Evolutionary conservation across 2,888 invertebrate species (phyloP), one percentile per base, ranked within the genome.

Genomic region (Phasia obesa): DNA sequence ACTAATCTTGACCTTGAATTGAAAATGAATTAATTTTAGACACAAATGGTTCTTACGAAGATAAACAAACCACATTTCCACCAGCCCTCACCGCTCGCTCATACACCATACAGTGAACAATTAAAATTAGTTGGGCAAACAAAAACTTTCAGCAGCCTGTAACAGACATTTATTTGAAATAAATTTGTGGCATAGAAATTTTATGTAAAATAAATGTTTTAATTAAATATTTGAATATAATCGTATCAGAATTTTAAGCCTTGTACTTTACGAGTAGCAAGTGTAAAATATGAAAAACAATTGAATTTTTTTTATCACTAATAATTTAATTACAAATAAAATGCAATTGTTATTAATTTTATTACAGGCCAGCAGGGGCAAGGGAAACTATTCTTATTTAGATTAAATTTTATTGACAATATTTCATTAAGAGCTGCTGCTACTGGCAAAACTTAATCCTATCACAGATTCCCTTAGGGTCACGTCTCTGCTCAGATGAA

Each of bases 1-100:
- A 74, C 13, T 60, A 67, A 53, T 44, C 59, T 67, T 79, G 53
- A 67, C 79, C 71, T 79, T 79, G 73, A 79, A 67, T 67, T 27
- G n/a, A 55, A 77, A 70, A 62, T 70, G 23, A 31, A 25, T 62
- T 31, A 55, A 35, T 70, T 77, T 70, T 23, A 21, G 15, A 31
- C 4, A 69, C 42, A 69, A 55, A 9, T 15, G 6, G 4, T 15
- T 17, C 23, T n/a, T 17, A 35, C 47, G 5, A 73, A 74, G 27
- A 23, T 62, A 42, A 53, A n/a, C 59, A 49, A 25, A 71, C 47
- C 59, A 23, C 51, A 67, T 67, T 65, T 31, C 5, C 4, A 47
- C 5, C 4, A 47, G 17, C 35, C 17, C 17, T 19, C 49, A 17
- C 4, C 47, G 0, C 7, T 15, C 1, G 9, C 9, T 11, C 13